Evolutionary conservation across 37 sponge, comb jelly and placozoan species (phyloP).

Genomic region (Cliona cf. orientalis): DNA sequence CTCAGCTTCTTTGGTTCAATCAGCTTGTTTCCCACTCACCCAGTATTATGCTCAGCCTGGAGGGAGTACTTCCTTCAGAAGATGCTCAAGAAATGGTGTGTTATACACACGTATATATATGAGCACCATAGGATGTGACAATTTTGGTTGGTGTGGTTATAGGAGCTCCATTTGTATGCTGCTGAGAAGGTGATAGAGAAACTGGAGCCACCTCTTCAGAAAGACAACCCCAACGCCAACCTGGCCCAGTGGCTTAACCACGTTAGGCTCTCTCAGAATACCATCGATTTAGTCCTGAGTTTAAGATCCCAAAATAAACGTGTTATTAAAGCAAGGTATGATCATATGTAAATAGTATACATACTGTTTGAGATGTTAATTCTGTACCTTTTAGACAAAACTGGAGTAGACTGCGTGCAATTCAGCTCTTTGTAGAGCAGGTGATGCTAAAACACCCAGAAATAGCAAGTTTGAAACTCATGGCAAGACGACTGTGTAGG

Average conservation of each 20-base stretch:
- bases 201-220: conserved; percentile 9
- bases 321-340: conserved; percentile 6
- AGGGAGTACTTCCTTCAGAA: background rate
- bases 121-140: background rate
- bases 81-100: background rate
- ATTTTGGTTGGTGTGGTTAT: background rate
- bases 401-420: conserved; percentile 57
- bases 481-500: conserved; percentile 7
- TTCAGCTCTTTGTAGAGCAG: conserved; percentile 75
- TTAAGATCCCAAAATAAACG: background rate
- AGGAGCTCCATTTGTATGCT: background rate
- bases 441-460: conserved; percentile 42
- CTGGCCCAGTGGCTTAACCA: conserved; percentile 28
- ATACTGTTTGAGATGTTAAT: no score
- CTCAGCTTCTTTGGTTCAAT: conserved; percentile 39
- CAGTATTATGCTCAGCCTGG: conserved; percentile 14
- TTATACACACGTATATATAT: background rate
- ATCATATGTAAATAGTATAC: background rate
- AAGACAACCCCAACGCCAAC: background rate
- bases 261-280: conserved; percentile 37
- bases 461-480: conserved; percentile 5
- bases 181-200: background rate
- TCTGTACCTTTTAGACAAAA: conserved; percentile 43
- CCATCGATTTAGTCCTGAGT: conserved; percentile 34
- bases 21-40: conserved; percentile 44